phyloP scores from a whole-genome alignment of 2,888 invertebrate species.

The Melanophora roralis region DNA sequence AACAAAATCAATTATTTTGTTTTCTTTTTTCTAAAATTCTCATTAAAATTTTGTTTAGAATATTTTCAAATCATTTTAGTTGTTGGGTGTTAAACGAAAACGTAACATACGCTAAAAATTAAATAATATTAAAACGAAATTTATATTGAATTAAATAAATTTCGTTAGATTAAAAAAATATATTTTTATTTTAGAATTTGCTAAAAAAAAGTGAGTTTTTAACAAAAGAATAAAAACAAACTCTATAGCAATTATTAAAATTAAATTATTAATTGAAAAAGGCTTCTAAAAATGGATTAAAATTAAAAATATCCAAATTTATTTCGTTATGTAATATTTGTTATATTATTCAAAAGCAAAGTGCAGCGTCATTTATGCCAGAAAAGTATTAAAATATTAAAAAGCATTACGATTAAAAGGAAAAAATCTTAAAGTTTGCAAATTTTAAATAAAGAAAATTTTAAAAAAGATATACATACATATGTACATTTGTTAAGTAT shows the following conservation, averaged over 20 bases:
- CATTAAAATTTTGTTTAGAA: constrained; percentile 37
- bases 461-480: neutral
- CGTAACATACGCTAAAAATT: constrained; percentile 54
- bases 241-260: neutral
- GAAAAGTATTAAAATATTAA: neutral
- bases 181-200: constrained; percentile 6
- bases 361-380: constrained; percentile 18
- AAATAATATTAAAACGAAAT: constrained; percentile 47
- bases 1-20: neutral
- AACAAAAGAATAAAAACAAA: neutral
- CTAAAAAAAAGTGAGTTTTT: constrained; percentile 49
- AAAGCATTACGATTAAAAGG: no score
- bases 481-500: neutral
- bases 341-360: neutral
- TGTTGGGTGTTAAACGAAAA: constrained; percentile 60
- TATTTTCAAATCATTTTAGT: constrained; percentile 53
- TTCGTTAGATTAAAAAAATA: constrained; percentile 33
- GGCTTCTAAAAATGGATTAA: neutral
- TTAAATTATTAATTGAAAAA: neutral
- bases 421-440: no score
- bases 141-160: constrained; percentile 47
- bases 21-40: constrained; percentile 18
- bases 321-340: constrained; percentile 42
- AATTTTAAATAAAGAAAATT: neutral
- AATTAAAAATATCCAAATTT: constrained; percentile 1